Evolutionary conservation across 2,797 vertebrate species (phyloP).

Genomic region (Notoglanidium macrostoma): DNA sequence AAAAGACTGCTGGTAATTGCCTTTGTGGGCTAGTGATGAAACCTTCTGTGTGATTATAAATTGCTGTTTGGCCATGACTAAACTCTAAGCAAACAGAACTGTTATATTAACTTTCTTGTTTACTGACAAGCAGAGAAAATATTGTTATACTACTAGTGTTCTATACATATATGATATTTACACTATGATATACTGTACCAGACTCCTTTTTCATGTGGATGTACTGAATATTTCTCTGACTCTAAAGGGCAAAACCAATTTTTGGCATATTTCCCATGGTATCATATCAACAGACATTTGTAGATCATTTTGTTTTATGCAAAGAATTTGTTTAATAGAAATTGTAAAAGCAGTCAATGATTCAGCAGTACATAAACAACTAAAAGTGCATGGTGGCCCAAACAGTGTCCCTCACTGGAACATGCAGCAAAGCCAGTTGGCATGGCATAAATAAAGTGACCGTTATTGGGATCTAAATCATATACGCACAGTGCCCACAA

Average conservation of each 20-base stretch:
- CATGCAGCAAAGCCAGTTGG: constrained; percentile 65
- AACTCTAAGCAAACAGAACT: background rate
- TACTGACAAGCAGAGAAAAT: constrained; percentile 29
- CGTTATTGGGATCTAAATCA: constrained; percentile 78
- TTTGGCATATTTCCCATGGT: constrained; percentile 32
- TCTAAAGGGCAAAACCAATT: background rate
- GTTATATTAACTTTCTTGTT: constrained; percentile 10
- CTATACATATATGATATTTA: constrained; percentile 32
- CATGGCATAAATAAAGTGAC: constrained; percentile 57
- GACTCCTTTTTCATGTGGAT: background rate
- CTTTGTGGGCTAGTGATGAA: background rate
- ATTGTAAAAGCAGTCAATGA: constrained; percentile 27
- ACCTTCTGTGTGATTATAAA: background rate
- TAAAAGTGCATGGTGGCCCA: constrained; percentile 42
- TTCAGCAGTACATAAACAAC: constrained; percentile 44
- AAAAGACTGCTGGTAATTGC: background rate
- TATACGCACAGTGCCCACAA: constrained; percentile 53
- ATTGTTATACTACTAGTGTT: background rate
- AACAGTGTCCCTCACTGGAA: constrained; percentile 60
- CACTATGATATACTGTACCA: constrained; percentile 25
- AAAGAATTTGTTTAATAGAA: constrained; percentile 5
- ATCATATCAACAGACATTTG: constrained; percentile 1
- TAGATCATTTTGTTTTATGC: background rate
- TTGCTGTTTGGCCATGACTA: background rate
- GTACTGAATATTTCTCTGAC: background rate